Evolutionary conservation across 23 tunicate genomes (phyloP), one percentile per base, ranked within the genome.

Genomic region (Corella eumyota): DNA sequence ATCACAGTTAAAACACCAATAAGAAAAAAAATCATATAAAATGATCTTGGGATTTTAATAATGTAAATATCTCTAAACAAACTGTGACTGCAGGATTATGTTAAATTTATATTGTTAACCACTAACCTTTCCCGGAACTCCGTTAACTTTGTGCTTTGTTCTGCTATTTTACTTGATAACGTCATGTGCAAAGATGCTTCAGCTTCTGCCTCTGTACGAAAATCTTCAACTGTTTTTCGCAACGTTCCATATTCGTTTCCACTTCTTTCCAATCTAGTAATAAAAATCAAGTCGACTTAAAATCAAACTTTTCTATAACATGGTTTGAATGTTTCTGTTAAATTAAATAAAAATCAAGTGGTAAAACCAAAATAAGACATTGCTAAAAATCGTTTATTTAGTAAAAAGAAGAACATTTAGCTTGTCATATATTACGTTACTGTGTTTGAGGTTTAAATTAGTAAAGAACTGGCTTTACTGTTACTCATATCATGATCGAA

Each of bases 81-180:
- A 21, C 5, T 4, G 54, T 40, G 48, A 11, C 48, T 48, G 22
- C 24, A 48, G 4, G 54, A 2, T 48, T 3, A 3, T 26, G 5
- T 48, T 25, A 4, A 9, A 11, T 9, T 15, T 25, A 6, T 20
- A 28, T 20, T 44, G 45, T 3, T 20, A 34, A 6, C 25, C 13
- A 22, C 66, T 55, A 30, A 71, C 88, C 50, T 78, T 67, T 78
- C 96, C 2, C 88, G 72, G 62, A 88, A 88, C 49, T 88, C 88
- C 0, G 69, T 44, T 1, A 88, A 61, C 36, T 88, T 78, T 22
- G 78, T 34, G 6, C 60, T 48, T 40, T 88, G 76, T 31, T 88
- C 96, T 11, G 24, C 11, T 1, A 78, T 34, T 20, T 67, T 54
- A n/a, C 48, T 64, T 15, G 96, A 71, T 20, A 65, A 67, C 7